Base-by-base conservation (phyloP, 2,888 invertebrate genomes). In the Pycnomerus fuliginosus region DNA sequence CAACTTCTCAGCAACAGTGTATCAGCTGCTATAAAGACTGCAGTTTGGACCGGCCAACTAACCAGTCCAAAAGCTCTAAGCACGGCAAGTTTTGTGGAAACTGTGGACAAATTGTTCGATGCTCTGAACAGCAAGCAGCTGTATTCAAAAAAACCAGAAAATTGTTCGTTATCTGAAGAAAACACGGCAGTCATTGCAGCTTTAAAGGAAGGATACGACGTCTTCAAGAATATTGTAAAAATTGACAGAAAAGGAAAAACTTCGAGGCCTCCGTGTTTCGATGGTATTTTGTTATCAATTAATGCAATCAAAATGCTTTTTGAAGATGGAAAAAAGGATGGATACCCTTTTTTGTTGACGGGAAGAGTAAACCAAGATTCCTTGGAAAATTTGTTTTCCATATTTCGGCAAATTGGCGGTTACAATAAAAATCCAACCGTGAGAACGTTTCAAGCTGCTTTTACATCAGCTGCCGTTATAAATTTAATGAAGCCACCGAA, bases 321-420 rank as follows among this genome's bases (percentile, higher is more conserved):
- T n/a, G n/a, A n/a, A n/a, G n/a, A n/a, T n/a, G n/a, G n/a, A n/a
- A n/a, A n/a, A n/a, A n/a, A n/a, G n/a, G n/a, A n/a, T n/a, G n/a
- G n/a, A n/a, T n/a, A n/a, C n/a, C n/a, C n/a, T n/a, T n/a, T 4
- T 29, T 4, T 10, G 29, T 7, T 12, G 29, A 29, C 11, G 14
- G 14, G 4, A 3, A 11, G 29, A n/a, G 8, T 11, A 29, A 11
- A 12, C 8, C 31, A 16, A 10, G 28, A 10, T 15, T 12, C 5
- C n/a, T 10, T 25, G 11, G 28, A 28, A 28, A 12, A 28, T 28
- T n/a, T 28, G 3, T 28, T 28, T 28, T 28, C 28, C 11, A 15
- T 28, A 7, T 28, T 28, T 28, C 11, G 28, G 13, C 13, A 12
- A n/a, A 28, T 13, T 14, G 14, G 28, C 2, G 13, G 28, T 3